Evolutionary conservation across 2,797 vertebrate species (phyloP), one percentile per base, ranked within the genome.

Genomic region (Anas georgica): DNA sequence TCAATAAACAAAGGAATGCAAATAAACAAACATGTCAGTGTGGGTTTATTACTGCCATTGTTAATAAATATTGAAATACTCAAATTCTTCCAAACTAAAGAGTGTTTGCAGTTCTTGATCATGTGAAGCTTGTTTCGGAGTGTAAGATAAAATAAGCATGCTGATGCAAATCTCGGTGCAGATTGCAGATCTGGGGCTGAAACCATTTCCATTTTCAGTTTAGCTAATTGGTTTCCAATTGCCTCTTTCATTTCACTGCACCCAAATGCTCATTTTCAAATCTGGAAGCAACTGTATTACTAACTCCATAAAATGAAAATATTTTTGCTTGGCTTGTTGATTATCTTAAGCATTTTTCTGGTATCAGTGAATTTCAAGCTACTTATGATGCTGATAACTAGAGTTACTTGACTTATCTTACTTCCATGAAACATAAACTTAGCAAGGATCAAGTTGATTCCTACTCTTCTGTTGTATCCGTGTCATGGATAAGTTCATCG

Each of bases 241-340:
- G 63, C 70, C 35, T 93, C 74, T 92, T 78, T 66, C 58, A 70
- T 94, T 87, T 88, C 86, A 66, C 41, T 94, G 70, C 76, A 56
- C 56, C 64, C 50, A 90, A 89, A 87, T 86, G 90, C 90, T 95
- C 78, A 83, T 94, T 95, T 95, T 83, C 84, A 90, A 78, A 86
- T 86, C 88, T 69, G 48, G 74, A 90, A 92, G 90, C 56, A 83
- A 66, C 60, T 64, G 69, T 50, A 54, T 70, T 67, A 14, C 74
- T 84, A 79, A 81, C 63, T 84, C 46, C 33, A 9, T 79, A 86
- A 72, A 96, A 67, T 5, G 87, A 77, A 90, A 95, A 64, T 79
- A 81, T 92, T 93, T 93, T 92, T 88, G 15, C 69, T 88, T 87
- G 66, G 37, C 72, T 68, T 77, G 64, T 87, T 93, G 77, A 91